These are phyloP conservation scores for Psephotus haematonotus DNA, from an alignment of 2,113 vertebrate genomes.

Conservation along the genomic window DNA sequence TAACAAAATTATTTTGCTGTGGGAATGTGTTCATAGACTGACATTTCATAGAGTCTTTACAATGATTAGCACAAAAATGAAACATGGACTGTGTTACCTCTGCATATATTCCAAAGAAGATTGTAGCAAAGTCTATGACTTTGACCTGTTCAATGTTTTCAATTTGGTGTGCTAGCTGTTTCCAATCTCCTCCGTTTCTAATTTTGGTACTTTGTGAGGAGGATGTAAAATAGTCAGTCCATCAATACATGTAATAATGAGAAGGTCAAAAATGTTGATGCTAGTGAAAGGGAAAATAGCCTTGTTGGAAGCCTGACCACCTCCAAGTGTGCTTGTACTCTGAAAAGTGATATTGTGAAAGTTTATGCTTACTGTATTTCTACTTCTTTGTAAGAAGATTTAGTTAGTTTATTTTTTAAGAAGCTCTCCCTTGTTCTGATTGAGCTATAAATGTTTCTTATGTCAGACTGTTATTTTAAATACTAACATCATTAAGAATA, in stretches of 20 bases:
- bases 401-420: neutral
- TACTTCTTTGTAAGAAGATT: neutral
- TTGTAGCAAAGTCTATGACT: constrained; percentile 30
- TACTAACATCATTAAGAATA: neutral
- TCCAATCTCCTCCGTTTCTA: constrained; percentile 36
- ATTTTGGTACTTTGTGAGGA: constrained; percentile 4
- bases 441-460: neutral
- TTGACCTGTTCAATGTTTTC: constrained; percentile 51
- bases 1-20: neutral
- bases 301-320: neutral
- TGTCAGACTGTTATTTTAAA: neutral
- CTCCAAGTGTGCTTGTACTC: neutral
- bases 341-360: neutral
- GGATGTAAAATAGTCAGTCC: constrained; percentile 20
- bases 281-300: neutral
- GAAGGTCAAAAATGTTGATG: constrained; percentile 24
- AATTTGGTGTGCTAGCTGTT: constrained; percentile 25
- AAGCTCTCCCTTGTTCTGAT: neutral
- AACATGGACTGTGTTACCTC: neutral
- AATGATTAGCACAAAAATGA: constrained; percentile 44
- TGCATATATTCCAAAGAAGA: constrained; percentile 7
- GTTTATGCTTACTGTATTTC: neutral
- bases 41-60: constrained; percentile 44
- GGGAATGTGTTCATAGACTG: neutral
- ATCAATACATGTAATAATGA: neutral